Percentiles rank a stretch among this genome's conserved stretches.
These are phyloP conservation scores for Platysteira castanea DNA, from an alignment of 2,113 vertebrate species.

Conservation along the genomic window DNA sequence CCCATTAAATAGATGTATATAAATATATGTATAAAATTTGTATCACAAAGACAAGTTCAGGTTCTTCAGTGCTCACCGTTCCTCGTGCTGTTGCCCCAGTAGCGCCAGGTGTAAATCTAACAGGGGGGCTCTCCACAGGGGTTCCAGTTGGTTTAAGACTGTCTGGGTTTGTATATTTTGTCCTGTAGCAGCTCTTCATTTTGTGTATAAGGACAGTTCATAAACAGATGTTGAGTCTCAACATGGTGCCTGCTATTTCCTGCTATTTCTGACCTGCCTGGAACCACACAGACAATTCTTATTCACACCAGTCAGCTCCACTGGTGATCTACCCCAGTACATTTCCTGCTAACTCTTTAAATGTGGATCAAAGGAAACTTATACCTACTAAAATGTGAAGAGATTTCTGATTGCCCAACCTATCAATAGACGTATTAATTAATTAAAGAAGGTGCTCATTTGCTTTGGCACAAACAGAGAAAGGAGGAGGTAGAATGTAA, in stretches of 20 bases:
- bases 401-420: conserved; percentile 28
- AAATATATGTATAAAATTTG: neutral
- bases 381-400: neutral
- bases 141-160: neutral
- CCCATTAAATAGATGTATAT: neutral
- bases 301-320: neutral
- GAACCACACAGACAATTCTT: neutral
- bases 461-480: neutral
- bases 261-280: neutral
- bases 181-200: conserved; percentile 4
- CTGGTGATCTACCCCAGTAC: neutral
- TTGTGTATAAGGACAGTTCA: conserved; percentile 6
- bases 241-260: neutral
- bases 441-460: conserved; percentile 26
- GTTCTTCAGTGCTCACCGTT: neutral
- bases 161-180: neutral
- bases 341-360: neutral
- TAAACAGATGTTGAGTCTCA: conserved; percentile 20
- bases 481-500: neutral
- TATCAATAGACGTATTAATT: conserved; percentile 1
- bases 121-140: neutral
- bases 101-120: neutral
- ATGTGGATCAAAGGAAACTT: neutral
- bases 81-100: neutral
- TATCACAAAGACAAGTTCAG: neutral